Conservation (phyloP, 2,113 vertebrate species). For the Salvelinus sp. region DNA sequence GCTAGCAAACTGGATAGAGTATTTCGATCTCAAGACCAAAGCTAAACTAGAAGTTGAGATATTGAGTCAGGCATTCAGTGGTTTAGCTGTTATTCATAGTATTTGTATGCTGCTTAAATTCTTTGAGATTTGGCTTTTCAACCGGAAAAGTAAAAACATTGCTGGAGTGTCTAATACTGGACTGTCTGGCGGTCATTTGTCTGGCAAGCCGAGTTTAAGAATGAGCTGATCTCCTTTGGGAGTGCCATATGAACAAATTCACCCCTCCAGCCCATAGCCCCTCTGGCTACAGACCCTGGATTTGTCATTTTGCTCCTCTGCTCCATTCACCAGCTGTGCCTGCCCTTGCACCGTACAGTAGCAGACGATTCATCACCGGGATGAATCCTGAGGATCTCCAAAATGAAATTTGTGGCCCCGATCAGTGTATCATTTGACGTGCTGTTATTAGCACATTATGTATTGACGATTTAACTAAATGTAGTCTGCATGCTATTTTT, state of each 20-base stretch:
- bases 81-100: too few relatives aligned
- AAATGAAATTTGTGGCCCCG: neutral
- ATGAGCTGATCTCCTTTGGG: slow-evolving; percentile 36
- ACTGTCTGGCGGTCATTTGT: slow-evolving; percentile 4
- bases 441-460: slow-evolving; percentile 10
- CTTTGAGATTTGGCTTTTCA: too few relatives aligned
- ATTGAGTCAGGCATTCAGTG: too few relatives aligned
- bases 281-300: slow-evolving; percentile 41
- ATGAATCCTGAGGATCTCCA: slow-evolving; percentile 10
- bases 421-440: neutral
- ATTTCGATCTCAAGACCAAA: too few relatives aligned
- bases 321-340: slow-evolving; percentile 52
- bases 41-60: too few relatives aligned
- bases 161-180: too few relatives aligned
- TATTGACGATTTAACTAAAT: slow-evolving; percentile 33
- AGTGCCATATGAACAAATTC: slow-evolving; percentile 48
- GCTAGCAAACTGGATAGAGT: too few relatives aligned
- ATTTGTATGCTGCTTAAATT: too few relatives aligned
- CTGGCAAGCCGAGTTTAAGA: slow-evolving; percentile 10
- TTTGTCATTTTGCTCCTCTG: slow-evolving; percentile 16
- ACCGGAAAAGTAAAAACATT: too few relatives aligned
- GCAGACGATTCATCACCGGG: slow-evolving; percentile 33
- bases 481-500: slow-evolving; percentile 41
- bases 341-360: neutral
- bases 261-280: slow-evolving; percentile 22